Evolutionary conservation across 2,113 vertebrate species (phyloP).

Genomic region (Leucoraja erinaceus): DNA sequence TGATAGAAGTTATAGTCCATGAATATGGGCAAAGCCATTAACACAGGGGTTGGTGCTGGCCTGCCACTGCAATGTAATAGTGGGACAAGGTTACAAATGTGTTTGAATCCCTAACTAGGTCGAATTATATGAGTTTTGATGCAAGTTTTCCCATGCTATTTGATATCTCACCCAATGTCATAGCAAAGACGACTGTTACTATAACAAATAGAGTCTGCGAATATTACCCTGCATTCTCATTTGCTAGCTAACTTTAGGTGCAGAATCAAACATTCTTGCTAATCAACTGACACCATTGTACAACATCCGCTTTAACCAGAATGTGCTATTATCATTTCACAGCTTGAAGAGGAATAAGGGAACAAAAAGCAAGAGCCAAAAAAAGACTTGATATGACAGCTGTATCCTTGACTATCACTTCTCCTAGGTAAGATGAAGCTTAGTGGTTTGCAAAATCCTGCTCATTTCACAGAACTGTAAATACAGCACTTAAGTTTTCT

Average conservation of each 20-base stretch:
- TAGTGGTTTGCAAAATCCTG: not conserved
- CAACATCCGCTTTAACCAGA: constrained; percentile 12
- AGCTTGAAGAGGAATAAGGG: not conserved
- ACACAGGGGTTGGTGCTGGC: too few relatives aligned
- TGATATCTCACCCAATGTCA: not conserved
- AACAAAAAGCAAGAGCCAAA: not conserved
- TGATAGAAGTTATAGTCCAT: too few relatives aligned
- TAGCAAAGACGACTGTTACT: not conserved
- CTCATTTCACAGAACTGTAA: not conserved
- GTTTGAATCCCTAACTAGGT: too few relatives aligned
- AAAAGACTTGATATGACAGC: not conserved
- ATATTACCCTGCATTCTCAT: not conserved
- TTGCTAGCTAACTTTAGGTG: not conserved
- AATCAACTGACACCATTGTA: not conserved
- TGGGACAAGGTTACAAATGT: too few relatives aligned
- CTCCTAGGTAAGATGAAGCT: not conserved
- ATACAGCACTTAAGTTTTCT: not conserved
- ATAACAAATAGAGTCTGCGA: not conserved
- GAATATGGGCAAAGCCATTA: too few relatives aligned
- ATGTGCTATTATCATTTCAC: not conserved
- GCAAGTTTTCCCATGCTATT: too few relatives aligned
- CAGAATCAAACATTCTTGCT: not conserved
- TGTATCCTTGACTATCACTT: not conserved
- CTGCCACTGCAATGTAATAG: too few relatives aligned
- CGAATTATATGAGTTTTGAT: too few relatives aligned